phyloP scores from a whole-genome alignment of 1,140 invertebrate species.

The Temnothorax nylanderi region DNA sequence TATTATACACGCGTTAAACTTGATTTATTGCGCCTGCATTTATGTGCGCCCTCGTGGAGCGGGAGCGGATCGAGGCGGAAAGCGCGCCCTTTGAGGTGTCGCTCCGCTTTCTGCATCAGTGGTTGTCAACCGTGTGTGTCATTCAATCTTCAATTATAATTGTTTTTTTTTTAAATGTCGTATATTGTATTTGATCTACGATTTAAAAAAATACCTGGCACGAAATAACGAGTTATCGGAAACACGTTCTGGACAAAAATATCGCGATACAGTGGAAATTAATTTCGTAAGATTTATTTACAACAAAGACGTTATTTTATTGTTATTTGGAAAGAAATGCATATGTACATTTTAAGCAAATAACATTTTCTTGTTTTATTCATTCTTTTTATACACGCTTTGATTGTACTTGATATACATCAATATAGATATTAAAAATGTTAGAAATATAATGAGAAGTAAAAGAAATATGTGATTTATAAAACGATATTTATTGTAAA shows the following conservation, averaged over 20 bases:
- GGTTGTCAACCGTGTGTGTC: constrained; percentile 62
- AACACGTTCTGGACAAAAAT: not conserved
- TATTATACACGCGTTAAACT: constrained; percentile 77
- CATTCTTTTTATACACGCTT: not conserved
- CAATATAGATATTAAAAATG: too few relatives aligned
- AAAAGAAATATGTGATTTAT: not conserved
- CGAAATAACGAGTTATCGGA: constrained; percentile 38
- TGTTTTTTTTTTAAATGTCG: constrained; percentile 29
- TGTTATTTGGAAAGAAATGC: not conserved
- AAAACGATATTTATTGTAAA: not conserved
- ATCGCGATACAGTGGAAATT: not conserved
- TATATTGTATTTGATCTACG: constrained; percentile 23
- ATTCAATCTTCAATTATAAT: constrained; percentile 42
- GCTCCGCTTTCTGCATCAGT: constrained; percentile 60
- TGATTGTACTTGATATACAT: not conserved
- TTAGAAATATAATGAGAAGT: not conserved
- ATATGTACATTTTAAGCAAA: not conserved
- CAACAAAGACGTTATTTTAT: not conserved
- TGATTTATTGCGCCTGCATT: constrained; percentile 78
- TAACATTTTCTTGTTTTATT: not conserved
- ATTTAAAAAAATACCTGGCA: constrained; percentile 25
- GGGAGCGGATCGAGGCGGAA: constrained; percentile 50
- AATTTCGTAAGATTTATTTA: constrained; percentile 25
- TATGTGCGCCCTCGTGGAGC: constrained; percentile 50
- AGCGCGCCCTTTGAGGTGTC: constrained; percentile 68